Evolutionary conservation across 2,797 vertebrate species (phyloP).

Genomic region (Argyrosomus regius): DNA sequence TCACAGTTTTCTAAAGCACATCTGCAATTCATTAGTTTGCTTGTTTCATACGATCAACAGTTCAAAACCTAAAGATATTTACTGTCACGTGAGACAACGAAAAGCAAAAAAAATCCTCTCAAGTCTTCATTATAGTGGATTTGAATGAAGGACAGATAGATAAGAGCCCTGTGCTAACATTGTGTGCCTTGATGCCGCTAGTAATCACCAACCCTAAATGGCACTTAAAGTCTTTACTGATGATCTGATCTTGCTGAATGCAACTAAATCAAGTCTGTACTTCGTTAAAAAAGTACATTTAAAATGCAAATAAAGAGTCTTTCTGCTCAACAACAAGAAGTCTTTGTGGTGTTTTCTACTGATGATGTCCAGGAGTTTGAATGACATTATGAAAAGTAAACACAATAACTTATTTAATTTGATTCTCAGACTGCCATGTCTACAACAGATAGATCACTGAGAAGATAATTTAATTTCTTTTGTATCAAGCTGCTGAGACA

Average conservation of each 20-base stretch:
- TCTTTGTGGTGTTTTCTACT: not conserved
- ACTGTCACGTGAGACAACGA: not conserved
- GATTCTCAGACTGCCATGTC: not conserved
- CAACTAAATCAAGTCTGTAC: not conserved
- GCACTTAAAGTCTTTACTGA: too few species aligned
- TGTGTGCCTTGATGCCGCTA: not conserved
- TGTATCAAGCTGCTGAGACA: not conserved
- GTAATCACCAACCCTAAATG: not conserved
- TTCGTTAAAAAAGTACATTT: not conserved
- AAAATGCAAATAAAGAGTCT: slow-evolving; percentile 1
- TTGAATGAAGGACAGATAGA: not conserved
- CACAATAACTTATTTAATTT: not conserved
- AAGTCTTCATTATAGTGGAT: not conserved
- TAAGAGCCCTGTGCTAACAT: not conserved
- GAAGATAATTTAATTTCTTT: not conserved
- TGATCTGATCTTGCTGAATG: not conserved
- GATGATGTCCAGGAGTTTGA: not conserved
- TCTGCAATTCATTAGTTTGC: not conserved
- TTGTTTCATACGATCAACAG: not conserved
- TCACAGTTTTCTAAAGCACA: not conserved
- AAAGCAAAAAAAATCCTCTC: not conserved
- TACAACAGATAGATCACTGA: not conserved
- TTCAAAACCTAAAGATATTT: not conserved
- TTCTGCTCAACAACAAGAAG: not conserved
- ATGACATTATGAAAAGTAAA: not conserved